These are phyloP conservation scores for Papilio glaucus DNA, from an alignment of 1,140 invertebrate genomes.

Conservation along the genomic window DNA sequence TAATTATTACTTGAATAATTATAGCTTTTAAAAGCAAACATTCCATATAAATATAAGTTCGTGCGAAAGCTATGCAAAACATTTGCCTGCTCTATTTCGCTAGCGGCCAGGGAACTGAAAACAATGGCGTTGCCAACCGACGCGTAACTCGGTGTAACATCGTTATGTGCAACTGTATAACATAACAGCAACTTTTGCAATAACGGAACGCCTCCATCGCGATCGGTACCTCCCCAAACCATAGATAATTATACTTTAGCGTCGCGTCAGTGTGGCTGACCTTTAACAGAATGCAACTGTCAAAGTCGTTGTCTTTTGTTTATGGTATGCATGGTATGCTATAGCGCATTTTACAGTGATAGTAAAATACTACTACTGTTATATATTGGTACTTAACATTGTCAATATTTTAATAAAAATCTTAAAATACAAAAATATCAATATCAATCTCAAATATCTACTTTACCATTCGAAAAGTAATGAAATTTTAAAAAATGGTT, in stretches of 20 bases:
- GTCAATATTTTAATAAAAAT: too few species aligned
- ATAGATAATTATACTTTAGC: slow-evolving; percentile 35
- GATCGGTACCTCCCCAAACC: slow-evolving; percentile 36
- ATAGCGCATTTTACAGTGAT: neutral
- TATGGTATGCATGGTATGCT: neutral
- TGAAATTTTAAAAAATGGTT: too few species aligned
- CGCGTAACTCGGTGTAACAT: slow-evolving; percentile 50
- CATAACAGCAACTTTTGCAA: slow-evolving; percentile 50
- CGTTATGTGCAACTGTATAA: slow-evolving; percentile 38
- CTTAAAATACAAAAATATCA: too few species aligned
- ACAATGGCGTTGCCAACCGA: slow-evolving; percentile 49
- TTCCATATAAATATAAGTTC: neutral
- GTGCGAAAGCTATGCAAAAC: slow-evolving; percentile 12
- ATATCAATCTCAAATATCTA: too few species aligned
- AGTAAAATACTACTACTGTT: neutral
- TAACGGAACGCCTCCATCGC: slow-evolving; percentile 54
- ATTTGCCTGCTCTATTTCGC: slow-evolving; percentile 50
- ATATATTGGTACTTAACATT: neutral
- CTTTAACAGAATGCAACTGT: slow-evolving; percentile 35
- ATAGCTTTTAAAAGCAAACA: slow-evolving; percentile 1
- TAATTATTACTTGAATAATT: neutral
- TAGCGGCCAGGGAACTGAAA: slow-evolving; percentile 35
- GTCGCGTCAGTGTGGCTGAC: slow-evolving; percentile 18
- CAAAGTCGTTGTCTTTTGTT: slow-evolving; percentile 29
- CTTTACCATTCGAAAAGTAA: too few species aligned